Percentiles rank a stretch among this genome's conserved stretches.
Evolutionary conservation across 2,113 vertebrate genomes (phyloP).

Genomic region (Carettochelys insculpta): DNA sequence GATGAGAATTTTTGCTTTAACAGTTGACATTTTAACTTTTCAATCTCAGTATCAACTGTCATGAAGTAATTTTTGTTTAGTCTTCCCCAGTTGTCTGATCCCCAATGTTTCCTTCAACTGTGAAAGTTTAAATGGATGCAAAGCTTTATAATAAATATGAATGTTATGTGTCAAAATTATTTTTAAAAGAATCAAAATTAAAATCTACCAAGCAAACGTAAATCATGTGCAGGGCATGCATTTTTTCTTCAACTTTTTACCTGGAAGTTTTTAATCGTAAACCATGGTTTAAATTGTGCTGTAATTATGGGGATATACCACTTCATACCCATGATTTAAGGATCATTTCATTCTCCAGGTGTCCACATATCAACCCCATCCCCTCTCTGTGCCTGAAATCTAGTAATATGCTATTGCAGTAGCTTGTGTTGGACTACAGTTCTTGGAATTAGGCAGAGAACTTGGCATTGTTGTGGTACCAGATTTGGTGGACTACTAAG

Average conservation of each 20-base stretch:
- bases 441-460: constrained; percentile 6
- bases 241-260: background rate
- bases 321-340: background rate
- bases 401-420: background rate
- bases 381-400: background rate
- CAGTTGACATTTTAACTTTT: background rate
- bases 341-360: background rate
- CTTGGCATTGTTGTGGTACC: background rate
- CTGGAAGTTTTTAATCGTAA: background rate
- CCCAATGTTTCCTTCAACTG: background rate
- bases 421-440: background rate
- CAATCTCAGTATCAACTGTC: background rate
- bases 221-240: background rate
- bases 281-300: background rate
- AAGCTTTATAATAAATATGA: background rate
- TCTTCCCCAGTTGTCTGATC: background rate
- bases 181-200: background rate
- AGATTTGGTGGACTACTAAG: background rate
- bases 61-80: background rate
- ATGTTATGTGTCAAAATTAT: background rate
- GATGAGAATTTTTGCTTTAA: background rate
- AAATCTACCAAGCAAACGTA: background rate
- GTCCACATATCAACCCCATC: background rate
- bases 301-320: fast-evolving
- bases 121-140: background rate